phyloP scores from a whole-genome alignment of 2,888 invertebrate genomes.

The Pammene aurita region DNA sequence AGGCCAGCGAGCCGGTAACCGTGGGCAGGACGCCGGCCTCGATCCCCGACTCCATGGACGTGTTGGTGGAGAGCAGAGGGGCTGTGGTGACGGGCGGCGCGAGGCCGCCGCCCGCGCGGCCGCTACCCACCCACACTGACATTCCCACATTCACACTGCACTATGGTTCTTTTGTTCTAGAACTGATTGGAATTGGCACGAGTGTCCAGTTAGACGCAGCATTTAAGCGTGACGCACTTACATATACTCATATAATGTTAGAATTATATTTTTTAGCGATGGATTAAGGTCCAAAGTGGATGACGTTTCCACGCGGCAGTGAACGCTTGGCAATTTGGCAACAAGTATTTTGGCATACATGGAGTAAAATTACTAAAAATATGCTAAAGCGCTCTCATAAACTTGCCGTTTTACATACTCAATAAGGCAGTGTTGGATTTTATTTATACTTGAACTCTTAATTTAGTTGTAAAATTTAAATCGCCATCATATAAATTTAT shows the following conservation, averaged over 20 bases:
- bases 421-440: slow-evolving; percentile 12
- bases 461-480: slow-evolving; percentile 28
- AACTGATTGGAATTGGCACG: neutral
- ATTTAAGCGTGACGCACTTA: neutral
- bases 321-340: slow-evolving; percentile 6
- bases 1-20: slow-evolving; percentile 87
- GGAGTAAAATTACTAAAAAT: slow-evolving; percentile 23
- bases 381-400: slow-evolving; percentile 28
- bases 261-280: neutral
- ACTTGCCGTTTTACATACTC: slow-evolving; percentile 11
- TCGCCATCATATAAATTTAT: slow-evolving; percentile 17
- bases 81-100: slow-evolving; percentile 67
- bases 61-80: slow-evolving; percentile 76
- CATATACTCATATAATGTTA: neutral
- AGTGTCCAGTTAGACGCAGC: neutral
- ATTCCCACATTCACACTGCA: slow-evolving; percentile 73
- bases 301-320: neutral
- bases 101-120: slow-evolving; percentile 66
- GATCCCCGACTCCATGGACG: slow-evolving; percentile 86
- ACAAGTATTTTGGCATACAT: slow-evolving; percentile 20
- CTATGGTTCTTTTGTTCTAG: slow-evolving; percentile 26
- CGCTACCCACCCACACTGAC: slow-evolving; percentile 80
- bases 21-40: slow-evolving; percentile 88
- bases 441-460: slow-evolving; percentile 8
- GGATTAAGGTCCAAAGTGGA: neutral